These are phyloP conservation scores for Chaetorhynchus papuensis DNA, from an alignment of 2,113 vertebrate species.

Conservation along the genomic window DNA sequence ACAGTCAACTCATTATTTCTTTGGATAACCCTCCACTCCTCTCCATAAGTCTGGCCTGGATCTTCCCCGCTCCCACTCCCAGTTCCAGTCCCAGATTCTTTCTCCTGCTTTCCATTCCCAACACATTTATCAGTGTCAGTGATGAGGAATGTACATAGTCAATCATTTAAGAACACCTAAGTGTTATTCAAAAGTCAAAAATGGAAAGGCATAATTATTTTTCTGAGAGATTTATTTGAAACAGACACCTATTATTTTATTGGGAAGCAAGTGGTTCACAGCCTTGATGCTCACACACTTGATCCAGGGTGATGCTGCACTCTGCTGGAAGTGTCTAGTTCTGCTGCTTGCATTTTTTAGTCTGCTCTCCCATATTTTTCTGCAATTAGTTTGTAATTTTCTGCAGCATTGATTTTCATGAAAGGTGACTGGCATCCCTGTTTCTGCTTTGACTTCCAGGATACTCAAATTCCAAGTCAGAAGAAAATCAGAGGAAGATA, in stretches of 20 bases:
- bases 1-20: neutral
- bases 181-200: neutral
- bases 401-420: neutral
- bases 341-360: neutral
- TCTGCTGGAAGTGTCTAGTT: slow-evolving; percentile 30
- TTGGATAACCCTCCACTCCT: neutral
- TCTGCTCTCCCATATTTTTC: neutral
- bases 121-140: neutral
- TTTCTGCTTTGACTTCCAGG: neutral
- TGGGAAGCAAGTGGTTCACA: accelerated
- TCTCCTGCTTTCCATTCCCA: neutral
- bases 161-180: neutral
- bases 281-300: neutral
- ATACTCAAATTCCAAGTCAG: neutral
- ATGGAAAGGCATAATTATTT: neutral
- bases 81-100: neutral
- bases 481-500: neutral
- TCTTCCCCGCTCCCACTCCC: neutral
- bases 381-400: neutral
- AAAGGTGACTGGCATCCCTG: neutral
- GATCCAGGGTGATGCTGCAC: slow-evolving; percentile 24
- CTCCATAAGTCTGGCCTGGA: neutral
- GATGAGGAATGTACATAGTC: neutral
- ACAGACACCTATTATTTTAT: neutral
- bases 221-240: neutral